A percentile compares a stretch with the other conserved stretches of the same genome.
Conservation (phyloP, 2,888 invertebrate species). For the Andrena bicolor region DNA sequence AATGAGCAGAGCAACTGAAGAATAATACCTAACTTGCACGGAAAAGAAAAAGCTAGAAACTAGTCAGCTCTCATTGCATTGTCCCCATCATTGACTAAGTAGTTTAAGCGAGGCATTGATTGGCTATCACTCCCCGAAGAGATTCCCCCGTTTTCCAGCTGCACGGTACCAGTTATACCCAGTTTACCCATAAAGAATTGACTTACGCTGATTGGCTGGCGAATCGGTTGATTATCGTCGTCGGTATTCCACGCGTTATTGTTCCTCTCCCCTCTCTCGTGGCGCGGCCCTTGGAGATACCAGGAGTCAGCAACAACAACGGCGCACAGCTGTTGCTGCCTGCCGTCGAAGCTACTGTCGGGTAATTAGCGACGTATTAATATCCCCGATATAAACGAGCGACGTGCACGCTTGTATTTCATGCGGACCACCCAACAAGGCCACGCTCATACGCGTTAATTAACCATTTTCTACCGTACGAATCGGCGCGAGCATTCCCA, state of each 20-base stretch:
- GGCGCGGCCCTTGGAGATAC: slow-evolving; percentile 10
- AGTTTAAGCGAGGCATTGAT: slow-evolving; percentile 32
- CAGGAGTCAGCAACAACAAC: slow-evolving; percentile 33
- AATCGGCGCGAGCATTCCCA: slow-evolving; percentile 6
- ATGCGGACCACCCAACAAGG: slow-evolving; percentile 55
- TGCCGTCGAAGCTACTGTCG: slow-evolving; percentile 45
- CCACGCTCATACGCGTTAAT: slow-evolving; percentile 46
- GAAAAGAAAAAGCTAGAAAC: neutral
- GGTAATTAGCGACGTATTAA: slow-evolving; percentile 62
- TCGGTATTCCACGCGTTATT: slow-evolving; percentile 49
- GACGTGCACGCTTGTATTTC: slow-evolving; percentile 39
- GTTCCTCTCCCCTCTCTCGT: slow-evolving; percentile 11
- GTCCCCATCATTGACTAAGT: neutral
- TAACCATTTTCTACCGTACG: slow-evolving; percentile 50
- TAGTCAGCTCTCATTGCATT: neutral
- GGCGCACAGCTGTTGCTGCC: slow-evolving; percentile 41
- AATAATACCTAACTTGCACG: too few relatives aligned
- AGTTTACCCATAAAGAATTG: slow-evolving; percentile 53
- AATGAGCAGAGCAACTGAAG: too few relatives aligned
- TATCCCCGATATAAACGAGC: slow-evolving; percentile 59
- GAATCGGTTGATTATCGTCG: slow-evolving; percentile 47
- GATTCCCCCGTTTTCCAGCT: slow-evolving; percentile 36
- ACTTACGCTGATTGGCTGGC: slow-evolving; percentile 57
- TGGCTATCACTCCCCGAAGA: slow-evolving; percentile 25
- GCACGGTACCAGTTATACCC: slow-evolving; percentile 10